Percentiles rank a stretch among this genome's conserved stretches.
These are phyloP conservation scores for Linyphia triangularis DNA, from an alignment of 2,888 invertebrate species.

Conservation along the genomic window DNA sequence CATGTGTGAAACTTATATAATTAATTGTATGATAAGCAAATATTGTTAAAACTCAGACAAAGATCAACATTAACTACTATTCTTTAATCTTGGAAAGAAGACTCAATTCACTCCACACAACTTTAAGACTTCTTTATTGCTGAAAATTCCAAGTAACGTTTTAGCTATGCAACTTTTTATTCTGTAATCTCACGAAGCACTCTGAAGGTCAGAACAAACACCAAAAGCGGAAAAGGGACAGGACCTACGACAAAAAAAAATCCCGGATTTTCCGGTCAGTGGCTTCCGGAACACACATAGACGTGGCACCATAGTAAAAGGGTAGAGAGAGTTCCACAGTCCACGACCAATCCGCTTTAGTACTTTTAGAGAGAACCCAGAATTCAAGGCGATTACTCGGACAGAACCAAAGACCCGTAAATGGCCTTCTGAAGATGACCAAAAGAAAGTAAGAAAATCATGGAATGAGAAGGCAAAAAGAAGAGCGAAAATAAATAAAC, in stretches of 20 bases:
- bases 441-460: slow-evolving; percentile 18
- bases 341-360: slow-evolving; percentile 54
- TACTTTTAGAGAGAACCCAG: slow-evolving; percentile 33
- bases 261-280: slow-evolving; percentile 63
- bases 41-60: too few relatives aligned
- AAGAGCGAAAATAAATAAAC: background rate
- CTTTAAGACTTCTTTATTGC: too few relatives aligned
- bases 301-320: too few relatives aligned
- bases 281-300: background rate
- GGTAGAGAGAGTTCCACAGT: too few relatives aligned
- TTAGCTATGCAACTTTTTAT: slow-evolving; percentile 16
- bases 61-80: too few relatives aligned
- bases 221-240: slow-evolving; percentile 17
- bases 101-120: too few relatives aligned
- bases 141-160: too few relatives aligned
- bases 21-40: too few relatives aligned
- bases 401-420: slow-evolving; percentile 54
- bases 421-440: slow-evolving; percentile 35
- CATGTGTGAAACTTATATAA: too few relatives aligned
- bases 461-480: background rate
- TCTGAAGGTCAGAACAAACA: slow-evolving; percentile 57
- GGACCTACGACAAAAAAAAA: slow-evolving; percentile 35
- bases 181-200: slow-evolving; percentile 45
- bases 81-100: too few relatives aligned
- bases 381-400: slow-evolving; percentile 61